phyloP scores from a whole-genome alignment of 2,113 vertebrate genomes.

The Apeltes quadracus region DNA sequence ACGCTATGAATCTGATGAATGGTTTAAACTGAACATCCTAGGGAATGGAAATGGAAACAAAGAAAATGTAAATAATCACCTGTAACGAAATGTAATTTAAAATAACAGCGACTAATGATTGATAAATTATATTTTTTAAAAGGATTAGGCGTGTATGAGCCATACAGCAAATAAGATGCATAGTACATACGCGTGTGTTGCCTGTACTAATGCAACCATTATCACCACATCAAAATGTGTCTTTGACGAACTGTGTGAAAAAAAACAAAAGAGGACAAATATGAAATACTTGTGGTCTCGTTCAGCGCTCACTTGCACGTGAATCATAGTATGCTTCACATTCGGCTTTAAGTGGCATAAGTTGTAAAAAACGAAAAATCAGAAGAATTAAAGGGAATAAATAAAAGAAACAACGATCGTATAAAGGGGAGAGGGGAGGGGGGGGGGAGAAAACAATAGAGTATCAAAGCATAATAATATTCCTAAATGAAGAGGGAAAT shows the following conservation, averaged over 20 bases:
- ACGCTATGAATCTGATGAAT: neutral
- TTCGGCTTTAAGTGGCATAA: constrained; percentile 25
- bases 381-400: constrained; percentile 56
- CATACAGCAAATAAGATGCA: neutral
- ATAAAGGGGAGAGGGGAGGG: constrained; percentile 58
- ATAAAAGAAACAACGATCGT: constrained; percentile 56
- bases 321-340: neutral
- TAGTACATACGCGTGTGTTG: neutral
- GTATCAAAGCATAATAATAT: constrained; percentile 99
- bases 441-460: constrained; percentile 94
- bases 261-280: neutral
- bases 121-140: neutral
- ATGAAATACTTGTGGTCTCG: neutral
- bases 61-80: neutral
- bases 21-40: neutral
- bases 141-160: neutral
- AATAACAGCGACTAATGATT: neutral
- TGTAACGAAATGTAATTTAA: neutral
- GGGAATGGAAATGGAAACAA: neutral
- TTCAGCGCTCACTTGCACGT: neutral
- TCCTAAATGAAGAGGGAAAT: constrained; percentile 99
- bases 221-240: constrained; percentile 35
- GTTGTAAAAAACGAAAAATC: constrained; percentile 17
- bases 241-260: constrained; percentile 20
- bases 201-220: constrained; percentile 12